These are phyloP conservation scores for Odontomachus brunneus DNA, from an alignment of 1,140 invertebrate genomes.

Conservation along the genomic window DNA sequence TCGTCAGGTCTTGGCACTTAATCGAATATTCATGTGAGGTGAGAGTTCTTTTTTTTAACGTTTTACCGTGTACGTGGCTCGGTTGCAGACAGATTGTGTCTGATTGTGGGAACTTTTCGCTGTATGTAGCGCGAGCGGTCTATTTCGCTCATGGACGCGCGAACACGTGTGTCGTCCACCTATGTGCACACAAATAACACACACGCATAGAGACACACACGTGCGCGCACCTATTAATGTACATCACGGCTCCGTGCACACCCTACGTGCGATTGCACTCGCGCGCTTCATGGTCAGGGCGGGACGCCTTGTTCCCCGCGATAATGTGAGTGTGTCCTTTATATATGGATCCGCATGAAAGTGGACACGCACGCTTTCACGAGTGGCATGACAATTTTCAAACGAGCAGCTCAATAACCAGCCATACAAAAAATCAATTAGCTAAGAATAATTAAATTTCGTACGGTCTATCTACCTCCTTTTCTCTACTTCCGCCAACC, in stretches of 20 bases:
- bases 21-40: background rate
- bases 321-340: slow-evolving; percentile 58
- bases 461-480: background rate
- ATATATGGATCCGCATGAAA: slow-evolving; percentile 34
- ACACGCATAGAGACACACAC: background rate
- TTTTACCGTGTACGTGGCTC: slow-evolving; percentile 59
- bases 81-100: slow-evolving; percentile 60
- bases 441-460: slow-evolving; percentile 5
- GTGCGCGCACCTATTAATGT: slow-evolving; percentile 56
- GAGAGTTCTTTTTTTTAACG: slow-evolving; percentile 19
- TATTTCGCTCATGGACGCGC: slow-evolving; percentile 10
- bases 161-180: background rate
- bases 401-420: slow-evolving; percentile 1
- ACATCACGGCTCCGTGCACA: slow-evolving; percentile 73
- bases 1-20: background rate
- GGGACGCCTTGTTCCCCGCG: slow-evolving; percentile 64
- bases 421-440: background rate
- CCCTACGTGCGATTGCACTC: slow-evolving; percentile 65
- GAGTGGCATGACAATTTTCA: slow-evolving; percentile 19
- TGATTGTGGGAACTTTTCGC: slow-evolving; percentile 68
- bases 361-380: slow-evolving; percentile 21
- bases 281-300: slow-evolving; percentile 66
- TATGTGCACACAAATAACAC: background rate
- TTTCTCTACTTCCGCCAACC: background rate
- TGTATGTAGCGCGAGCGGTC: slow-evolving; percentile 55